A percentile compares a stretch with the other conserved stretches of the same genome.
phyloP scores from a whole-genome alignment of 2,113 vertebrate genomes.

The Abramis brama region DNA sequence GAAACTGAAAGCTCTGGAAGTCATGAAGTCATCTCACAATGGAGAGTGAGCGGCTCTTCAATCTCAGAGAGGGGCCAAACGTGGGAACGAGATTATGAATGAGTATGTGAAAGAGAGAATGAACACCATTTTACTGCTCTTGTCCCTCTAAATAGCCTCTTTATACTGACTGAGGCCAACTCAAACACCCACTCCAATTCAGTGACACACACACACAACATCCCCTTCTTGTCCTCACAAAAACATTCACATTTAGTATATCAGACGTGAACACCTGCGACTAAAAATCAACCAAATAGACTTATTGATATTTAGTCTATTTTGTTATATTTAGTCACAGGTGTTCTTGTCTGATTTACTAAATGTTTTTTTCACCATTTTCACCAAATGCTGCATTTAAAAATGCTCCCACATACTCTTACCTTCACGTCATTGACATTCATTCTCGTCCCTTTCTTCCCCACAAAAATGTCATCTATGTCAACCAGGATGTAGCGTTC shows the following conservation, averaged over 20 bases:
- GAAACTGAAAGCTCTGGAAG: conserved; percentile 51
- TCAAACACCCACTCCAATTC: conserved; percentile 64
- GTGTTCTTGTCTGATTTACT: too few species aligned
- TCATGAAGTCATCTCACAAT: conserved; percentile 64
- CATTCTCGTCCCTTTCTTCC: conserved; percentile 96
- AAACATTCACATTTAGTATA: conserved; percentile 22
- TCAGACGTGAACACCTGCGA: conserved; percentile 21
- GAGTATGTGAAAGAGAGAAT: conserved; percentile 72
- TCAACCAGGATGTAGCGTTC: conserved; percentile 93
- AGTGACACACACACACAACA: conserved; percentile 43
- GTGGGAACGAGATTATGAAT: conserved; percentile 69
- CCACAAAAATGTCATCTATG: conserved; percentile 96
- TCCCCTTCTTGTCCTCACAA: conserved; percentile 24
- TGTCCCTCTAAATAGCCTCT: conserved; percentile 78
- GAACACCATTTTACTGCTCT: conserved; percentile 75
- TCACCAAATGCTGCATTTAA: neutral
- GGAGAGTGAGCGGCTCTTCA: conserved; percentile 59
- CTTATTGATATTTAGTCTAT: too few species aligned
- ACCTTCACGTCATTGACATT: conserved; percentile 95
- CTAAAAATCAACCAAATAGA: neutral
- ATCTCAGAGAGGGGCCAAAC: conserved; percentile 71
- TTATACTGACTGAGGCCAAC: conserved; percentile 54
- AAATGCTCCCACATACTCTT: conserved; percentile 66
- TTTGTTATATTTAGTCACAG: too few species aligned
- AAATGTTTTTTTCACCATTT: too few species aligned